phyloP scores from a whole-genome alignment of 2,888 invertebrate genomes.

The Epicampocera succincta region DNA sequence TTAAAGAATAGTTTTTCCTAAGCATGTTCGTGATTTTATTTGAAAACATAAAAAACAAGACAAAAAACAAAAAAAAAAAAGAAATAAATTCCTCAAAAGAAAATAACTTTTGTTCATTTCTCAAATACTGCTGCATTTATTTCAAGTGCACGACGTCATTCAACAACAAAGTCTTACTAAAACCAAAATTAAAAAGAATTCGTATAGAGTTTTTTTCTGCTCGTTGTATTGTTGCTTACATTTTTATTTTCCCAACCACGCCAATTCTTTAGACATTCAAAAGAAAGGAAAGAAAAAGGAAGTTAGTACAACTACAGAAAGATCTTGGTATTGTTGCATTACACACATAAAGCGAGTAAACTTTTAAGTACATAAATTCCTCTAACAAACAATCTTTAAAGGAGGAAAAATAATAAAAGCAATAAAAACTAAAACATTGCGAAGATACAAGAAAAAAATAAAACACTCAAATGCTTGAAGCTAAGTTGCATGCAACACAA shows the following conservation, averaged over 20 bases:
- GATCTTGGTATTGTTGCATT: constrained; percentile 50
- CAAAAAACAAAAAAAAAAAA: background rate
- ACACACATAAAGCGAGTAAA: constrained; percentile 41
- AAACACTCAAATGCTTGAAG: constrained; percentile 8
- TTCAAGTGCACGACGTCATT: constrained; percentile 54
- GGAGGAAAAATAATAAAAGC: constrained; percentile 6
- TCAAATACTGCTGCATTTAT: constrained; percentile 48
- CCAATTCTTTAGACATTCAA: constrained; percentile 27
- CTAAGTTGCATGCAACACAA: constrained; percentile 13
- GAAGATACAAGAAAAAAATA: background rate
- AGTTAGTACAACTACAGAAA: constrained; percentile 33
- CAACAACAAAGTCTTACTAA: constrained; percentile 28
- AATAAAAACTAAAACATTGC: constrained; percentile 8
- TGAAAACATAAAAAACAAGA: constrained; percentile 16
- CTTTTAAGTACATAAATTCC: constrained; percentile 63
- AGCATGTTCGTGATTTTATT: constrained; percentile 35
- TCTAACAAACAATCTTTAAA: constrained; percentile 44
- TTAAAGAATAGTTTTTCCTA: background rate
- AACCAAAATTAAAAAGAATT: constrained; percentile 34
- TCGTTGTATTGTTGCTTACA: background rate
- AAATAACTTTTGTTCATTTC: constrained; percentile 44
- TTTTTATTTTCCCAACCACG: background rate
- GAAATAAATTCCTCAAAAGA: constrained; percentile 6
- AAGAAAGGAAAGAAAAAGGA: constrained; percentile 51
- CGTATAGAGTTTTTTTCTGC: constrained; percentile 24